These are phyloP conservation scores for Unio pictorum DNA, from an alignment of 2,888 invertebrate species.

Conservation along the genomic window DNA sequence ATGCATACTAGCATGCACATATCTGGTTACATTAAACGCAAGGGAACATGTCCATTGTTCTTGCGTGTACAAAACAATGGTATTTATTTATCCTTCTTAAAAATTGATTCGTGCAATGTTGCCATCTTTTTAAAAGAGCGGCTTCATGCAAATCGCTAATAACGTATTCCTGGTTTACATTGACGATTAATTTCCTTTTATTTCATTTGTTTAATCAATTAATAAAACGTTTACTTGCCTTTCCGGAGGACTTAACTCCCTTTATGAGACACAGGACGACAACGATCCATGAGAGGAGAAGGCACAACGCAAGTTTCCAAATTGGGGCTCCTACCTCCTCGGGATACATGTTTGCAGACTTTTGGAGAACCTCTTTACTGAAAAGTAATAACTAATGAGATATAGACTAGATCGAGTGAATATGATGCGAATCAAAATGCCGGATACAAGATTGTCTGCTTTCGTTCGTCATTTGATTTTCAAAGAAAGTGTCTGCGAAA, in stretches of 20 bases:
- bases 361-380: constrained; percentile 54
- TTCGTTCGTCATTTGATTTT: too few relatives aligned
- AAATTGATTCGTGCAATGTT: too few relatives aligned
- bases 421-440: neutral
- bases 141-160: too few relatives aligned
- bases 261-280: constrained; percentile 62
- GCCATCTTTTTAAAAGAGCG: too few relatives aligned
- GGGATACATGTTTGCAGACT: constrained; percentile 40
- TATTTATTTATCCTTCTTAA: too few relatives aligned
- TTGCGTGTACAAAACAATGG: too few relatives aligned
- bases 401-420: neutral
- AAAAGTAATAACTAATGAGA: neutral
- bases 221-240: constrained; percentile 33
- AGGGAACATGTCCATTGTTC: too few relatives aligned
- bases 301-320: constrained; percentile 58
- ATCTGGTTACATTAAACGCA: too few relatives aligned
- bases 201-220: neutral
- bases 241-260: constrained; percentile 63
- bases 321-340: constrained; percentile 53
- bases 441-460: too few relatives aligned
- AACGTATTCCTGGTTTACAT: too few relatives aligned
- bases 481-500: too few relatives aligned
- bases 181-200: neutral
- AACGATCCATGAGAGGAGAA: constrained; percentile 58
- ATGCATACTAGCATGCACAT: too few relatives aligned